Evolutionary conservation across 2,888 invertebrate genomes (phyloP), one percentile per base, ranked within the genome.

Genomic region (Mellilla xanthometata): DNA sequence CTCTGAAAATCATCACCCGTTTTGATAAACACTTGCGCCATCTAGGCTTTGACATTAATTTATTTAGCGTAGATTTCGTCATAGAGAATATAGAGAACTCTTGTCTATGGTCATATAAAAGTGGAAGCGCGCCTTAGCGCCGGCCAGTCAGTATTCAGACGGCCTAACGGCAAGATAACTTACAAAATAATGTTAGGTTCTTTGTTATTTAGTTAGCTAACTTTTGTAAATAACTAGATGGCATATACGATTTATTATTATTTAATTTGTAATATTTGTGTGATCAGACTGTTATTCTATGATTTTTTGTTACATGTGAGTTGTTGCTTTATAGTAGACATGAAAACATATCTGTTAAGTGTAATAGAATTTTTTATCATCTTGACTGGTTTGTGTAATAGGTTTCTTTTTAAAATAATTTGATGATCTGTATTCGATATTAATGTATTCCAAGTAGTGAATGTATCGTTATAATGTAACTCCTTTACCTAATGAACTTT

Each of bases 141-240:
- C 72, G 66, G 78, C 78, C 82, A 84, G 84, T 82, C 86, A 86
- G 86, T 86, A 85, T 86, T 83, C 76, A 84, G 81, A 76, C 68
- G 68, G 72, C 76, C 73, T 72, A 73, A 68, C 63, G 75, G 74
- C 80, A 72, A 52, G 47, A 43, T 51, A 47, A 72, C 72, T 72
- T 80, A 81, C 77, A 79, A 81, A 83, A 72, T 85, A 85, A 81
- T 73, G 60, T 81, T 84, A 86, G 72, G 81, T 78, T 82, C 77
- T 80, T 87, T 89, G 89, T 89, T 89, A 88, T 88, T 88, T 89
- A 89, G 88, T 89, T 88, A 87, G 84, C 79, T 88, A 88, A 89
- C 87, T 76, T 78, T 77, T 89, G 88, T 89, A 89, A 84, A 89
- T 89, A 89, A 83, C 77, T 88, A 87, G 84, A 86, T 76, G 73